Conservation (phyloP, 2,797 vertebrate genomes). For the Cuculus canorus region DNA sequence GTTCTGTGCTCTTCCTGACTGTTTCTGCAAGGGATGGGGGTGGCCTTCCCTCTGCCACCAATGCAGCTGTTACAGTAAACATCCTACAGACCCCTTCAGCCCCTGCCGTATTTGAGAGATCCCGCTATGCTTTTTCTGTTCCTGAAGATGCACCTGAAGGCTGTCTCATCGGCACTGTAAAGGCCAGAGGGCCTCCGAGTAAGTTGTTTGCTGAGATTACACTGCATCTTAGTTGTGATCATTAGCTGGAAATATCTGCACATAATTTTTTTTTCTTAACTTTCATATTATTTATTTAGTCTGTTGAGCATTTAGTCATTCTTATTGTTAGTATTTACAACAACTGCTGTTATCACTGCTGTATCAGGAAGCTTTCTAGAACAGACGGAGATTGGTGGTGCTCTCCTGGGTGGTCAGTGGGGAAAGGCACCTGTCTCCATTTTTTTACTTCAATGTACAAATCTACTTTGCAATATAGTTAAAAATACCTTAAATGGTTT, state of each 20-base stretch:
- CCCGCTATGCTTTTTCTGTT: conserved; percentile 84
- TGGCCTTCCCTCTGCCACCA: conserved; percentile 77
- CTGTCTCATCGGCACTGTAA: conserved; percentile 83
- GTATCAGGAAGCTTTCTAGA: not conserved
- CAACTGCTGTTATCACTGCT: not conserved
- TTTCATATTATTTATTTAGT: not conserved
- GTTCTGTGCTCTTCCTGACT: conserved; percentile 76
- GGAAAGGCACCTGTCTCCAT: not conserved
- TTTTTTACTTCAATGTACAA: not conserved
- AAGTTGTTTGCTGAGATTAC: conserved; percentile 56
- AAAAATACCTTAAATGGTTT: no score
- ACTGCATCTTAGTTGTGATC: not conserved
- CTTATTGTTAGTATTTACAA: not conserved
- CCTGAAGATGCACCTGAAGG: conserved; percentile 82
- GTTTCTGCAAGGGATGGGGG: conserved; percentile 86
- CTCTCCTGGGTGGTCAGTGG: not conserved
- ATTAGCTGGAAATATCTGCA: not conserved
- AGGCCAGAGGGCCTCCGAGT: conserved; percentile 82
- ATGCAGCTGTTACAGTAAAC: conserved; percentile 85
- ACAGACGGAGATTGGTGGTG: not conserved
- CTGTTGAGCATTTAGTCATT: not conserved
- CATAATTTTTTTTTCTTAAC: not conserved
- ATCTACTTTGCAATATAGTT: no score
- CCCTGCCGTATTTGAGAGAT: conserved; percentile 87
- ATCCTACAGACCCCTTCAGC: conserved; percentile 79